Percentiles rank a stretch among this genome's conserved stretches.
These are phyloP conservation scores for Cyphomyrus discorhynchus DNA, from an alignment of 2,113 vertebrate genomes.

Conservation along the genomic window DNA sequence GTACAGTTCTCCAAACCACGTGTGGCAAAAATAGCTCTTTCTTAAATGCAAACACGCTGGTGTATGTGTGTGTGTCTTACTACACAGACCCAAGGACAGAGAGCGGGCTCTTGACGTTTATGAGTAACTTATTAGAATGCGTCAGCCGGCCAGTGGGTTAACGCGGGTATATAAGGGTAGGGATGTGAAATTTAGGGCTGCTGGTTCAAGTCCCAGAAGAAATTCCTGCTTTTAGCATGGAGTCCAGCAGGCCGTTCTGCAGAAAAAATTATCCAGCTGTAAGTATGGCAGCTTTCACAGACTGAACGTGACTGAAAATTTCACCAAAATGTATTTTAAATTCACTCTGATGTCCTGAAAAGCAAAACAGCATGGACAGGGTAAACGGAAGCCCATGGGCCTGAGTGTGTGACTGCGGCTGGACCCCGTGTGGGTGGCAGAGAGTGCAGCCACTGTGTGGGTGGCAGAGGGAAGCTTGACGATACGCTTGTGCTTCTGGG, in stretches of 20 bases:
- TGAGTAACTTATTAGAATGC: neutral
- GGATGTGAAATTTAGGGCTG: neutral
- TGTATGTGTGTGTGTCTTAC: neutral
- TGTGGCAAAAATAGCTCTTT: slow-evolving; percentile 4
- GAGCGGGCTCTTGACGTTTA: neutral
- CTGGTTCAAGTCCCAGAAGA: neutral
- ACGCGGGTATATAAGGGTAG: neutral
- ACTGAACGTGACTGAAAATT: neutral
- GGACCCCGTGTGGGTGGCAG: neutral
- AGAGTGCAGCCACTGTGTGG: neutral
- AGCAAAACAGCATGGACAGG: neutral
- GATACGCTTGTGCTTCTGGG: neutral
- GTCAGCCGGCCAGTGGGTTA: neutral
- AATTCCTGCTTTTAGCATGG: neutral
- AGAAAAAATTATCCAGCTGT: neutral
- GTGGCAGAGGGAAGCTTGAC: neutral
- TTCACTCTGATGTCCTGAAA: neutral
- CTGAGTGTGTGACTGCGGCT: neutral
- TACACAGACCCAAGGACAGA: neutral
- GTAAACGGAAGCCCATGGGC: neutral
- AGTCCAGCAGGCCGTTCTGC: neutral
- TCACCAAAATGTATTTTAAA: neutral
- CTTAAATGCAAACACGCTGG: neutral
- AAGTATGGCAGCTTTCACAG: neutral
- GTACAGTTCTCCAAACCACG: slow-evolving; percentile 8